phyloP scores from a whole-genome alignment of 2,888 invertebrate genomes.

The Liopterus haemorrhoidalis region DNA sequence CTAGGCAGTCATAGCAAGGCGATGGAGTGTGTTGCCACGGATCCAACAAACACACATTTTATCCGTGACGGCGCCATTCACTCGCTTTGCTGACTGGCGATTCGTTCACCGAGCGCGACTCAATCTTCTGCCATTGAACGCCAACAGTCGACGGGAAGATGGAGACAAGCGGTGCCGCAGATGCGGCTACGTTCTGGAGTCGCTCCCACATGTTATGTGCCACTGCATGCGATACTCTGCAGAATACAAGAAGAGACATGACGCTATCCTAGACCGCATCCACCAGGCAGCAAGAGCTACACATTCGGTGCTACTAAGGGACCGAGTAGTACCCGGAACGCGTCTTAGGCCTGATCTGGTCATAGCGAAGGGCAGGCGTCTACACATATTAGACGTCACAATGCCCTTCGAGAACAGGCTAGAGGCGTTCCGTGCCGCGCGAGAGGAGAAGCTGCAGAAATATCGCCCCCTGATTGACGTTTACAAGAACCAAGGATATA shows the following conservation, averaged over 20 bases:
- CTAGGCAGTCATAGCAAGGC: too few relatives aligned
- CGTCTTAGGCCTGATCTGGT: constrained; percentile 32
- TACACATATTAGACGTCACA: constrained; percentile 36
- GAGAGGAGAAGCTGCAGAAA: constrained; percentile 30
- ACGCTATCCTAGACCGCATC: constrained; percentile 31
- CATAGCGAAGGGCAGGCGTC: constrained; percentile 26
- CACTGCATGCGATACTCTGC: constrained; percentile 37
- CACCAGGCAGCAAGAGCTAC: constrained; percentile 20
- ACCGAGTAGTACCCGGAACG: constrained; percentile 20
- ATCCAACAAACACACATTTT: too few relatives aligned
- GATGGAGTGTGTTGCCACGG: too few relatives aligned
- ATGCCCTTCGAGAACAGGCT: constrained; percentile 37
- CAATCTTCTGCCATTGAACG: too few relatives aligned
- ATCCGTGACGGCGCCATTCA: too few relatives aligned
- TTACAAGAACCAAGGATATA: constrained; percentile 15
- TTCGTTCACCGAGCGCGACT: too few relatives aligned
- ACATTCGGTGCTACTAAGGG: constrained; percentile 16
- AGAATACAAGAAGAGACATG: constrained; percentile 33
- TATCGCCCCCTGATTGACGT: constrained; percentile 14
- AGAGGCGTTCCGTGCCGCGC: constrained; percentile 30
- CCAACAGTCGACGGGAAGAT: too few relatives aligned
- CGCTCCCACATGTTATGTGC: constrained; percentile 40
- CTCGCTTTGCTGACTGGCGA: too few relatives aligned
- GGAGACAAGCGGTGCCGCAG: constrained; percentile 34
- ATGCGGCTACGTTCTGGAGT: constrained; percentile 35